A percentile compares a stretch with the other conserved stretches of the same genome.
Conservation (phyloP, 2,113 vertebrate genomes). For the Microcebus lehilahytsara region DNA sequence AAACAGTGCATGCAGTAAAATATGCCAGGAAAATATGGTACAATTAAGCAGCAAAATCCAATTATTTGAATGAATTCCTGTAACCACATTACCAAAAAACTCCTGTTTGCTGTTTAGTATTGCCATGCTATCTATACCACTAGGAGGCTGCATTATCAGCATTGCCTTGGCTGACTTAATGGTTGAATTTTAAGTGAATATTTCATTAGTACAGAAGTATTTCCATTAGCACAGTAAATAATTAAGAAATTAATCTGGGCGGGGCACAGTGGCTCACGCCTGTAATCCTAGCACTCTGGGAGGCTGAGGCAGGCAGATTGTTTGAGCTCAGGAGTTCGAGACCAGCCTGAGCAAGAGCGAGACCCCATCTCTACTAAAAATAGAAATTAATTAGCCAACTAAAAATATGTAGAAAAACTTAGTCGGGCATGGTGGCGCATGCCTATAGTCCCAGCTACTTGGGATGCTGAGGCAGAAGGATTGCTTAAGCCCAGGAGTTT, state of each 20-base stretch:
- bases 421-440: too few relatives aligned
- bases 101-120: background rate
- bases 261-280: too few relatives aligned
- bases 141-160: background rate
- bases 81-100: background rate
- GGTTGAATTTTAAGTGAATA: background rate
- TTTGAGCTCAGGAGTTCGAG: too few relatives aligned
- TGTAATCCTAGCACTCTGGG: too few relatives aligned
- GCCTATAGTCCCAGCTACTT: too few relatives aligned
- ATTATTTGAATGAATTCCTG: background rate
- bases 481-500: too few relatives aligned
- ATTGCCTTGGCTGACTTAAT: background rate
- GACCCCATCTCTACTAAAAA: too few relatives aligned
- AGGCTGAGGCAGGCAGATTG: too few relatives aligned
- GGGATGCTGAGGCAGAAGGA: too few relatives aligned
- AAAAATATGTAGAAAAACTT: too few relatives aligned
- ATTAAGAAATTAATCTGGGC: background rate
- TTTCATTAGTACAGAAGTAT: background rate
- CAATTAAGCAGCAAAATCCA: constrained; percentile 7
- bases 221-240: background rate
- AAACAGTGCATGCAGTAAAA: constrained; percentile 1
- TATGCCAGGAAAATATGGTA: background rate
- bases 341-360: too few relatives aligned
- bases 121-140: background rate
- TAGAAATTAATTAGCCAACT: too few relatives aligned